Base-by-base conservation (phyloP, 2,113 vertebrate genomes). In the Halcyon malimbica region DNA sequence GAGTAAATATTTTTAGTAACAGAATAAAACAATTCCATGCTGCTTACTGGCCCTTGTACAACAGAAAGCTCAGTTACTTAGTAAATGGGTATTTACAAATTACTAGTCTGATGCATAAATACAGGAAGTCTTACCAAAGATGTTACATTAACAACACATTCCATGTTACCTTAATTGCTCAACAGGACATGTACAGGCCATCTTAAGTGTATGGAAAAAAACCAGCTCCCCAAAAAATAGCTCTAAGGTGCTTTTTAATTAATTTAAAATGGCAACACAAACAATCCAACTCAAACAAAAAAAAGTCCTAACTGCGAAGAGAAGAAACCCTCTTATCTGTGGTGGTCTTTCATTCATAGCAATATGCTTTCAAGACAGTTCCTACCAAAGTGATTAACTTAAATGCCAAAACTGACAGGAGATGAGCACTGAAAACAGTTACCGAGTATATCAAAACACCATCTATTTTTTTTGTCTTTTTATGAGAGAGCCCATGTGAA, bases 141-240 rank as follows among this genome's bases (percentile, higher is more conserved):
- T 28, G 13, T 65, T 28, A 37, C 16, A 33, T 59, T 75, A 87
- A 54, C 16, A 62, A 74, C 12, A 63, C 1, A 71, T 10, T 17
- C 25, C 25, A 26, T 3, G 3, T 17, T 65, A 35, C 17, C 19
- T 37, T 37, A 54, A 60, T 28, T 39, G 56, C 7, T 62, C 41
- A 69, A 28, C 1, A 65, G 31, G 19, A 33, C 23, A 71, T 4
- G 7, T 23, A 48, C 25, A 54, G 18, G n/a, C 5, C 12, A 54
- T 25, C 29, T 33, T 26, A 89, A 46, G 35, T 16, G 4, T 12
- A 69, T 71, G 24, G 5, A 44, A 80, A 73, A 79, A 54, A 48
- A 0, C 1, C 12, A 19, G 33, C 5, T 4, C 0, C 2, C 11
- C 9, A 24, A 7, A 53, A 70, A 67, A 5, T 28, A 83, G 16